These are phyloP conservation scores for Mesorhabditis sp. DNA, from an alignment of 2,888 invertebrate genomes.

Conservation along the genomic window DNA sequence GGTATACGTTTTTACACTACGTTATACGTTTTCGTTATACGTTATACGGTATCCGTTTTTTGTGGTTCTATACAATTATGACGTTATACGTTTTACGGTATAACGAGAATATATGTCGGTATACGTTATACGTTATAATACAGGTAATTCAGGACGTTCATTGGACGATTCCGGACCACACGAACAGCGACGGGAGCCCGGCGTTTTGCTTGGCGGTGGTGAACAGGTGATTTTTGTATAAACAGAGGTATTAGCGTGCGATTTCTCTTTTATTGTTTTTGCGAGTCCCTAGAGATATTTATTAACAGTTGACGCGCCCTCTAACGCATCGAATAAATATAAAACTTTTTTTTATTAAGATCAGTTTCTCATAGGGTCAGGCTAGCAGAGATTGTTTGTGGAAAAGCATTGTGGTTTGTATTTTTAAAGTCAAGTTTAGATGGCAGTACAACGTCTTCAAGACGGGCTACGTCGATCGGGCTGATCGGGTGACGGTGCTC, in stretches of 20 bases:
- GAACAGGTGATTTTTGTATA: constrained; percentile 14
- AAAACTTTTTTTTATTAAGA: neutral
- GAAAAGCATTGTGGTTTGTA: no score
- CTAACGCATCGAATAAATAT: constrained; percentile 12
- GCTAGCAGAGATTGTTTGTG: no score
- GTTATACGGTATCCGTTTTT: no score
- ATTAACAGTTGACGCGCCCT: no score
- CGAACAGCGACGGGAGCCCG: constrained; percentile 45
- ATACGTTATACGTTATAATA: no score
- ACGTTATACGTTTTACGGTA: no score
- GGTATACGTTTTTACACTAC: no score
- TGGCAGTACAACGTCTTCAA: constrained; percentile 58
- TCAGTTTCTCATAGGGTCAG: neutral
- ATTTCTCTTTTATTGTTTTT: no score
- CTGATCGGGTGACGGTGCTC: constrained; percentile 51
- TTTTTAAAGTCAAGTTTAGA: constrained; percentile 12
- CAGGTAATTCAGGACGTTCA: constrained; percentile 38
- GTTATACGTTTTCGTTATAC: no score
- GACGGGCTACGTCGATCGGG: constrained; percentile 48
- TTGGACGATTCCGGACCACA: constrained; percentile 56
- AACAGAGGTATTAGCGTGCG: neutral
- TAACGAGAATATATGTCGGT: no score
- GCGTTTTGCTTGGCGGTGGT: constrained; percentile 53
- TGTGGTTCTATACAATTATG: no score
- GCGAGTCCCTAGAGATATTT: no score